Evolutionary conservation across 1,140 invertebrate species (phyloP), one percentile per base, ranked within the genome.

Genomic region (Dryas iulia): DNA sequence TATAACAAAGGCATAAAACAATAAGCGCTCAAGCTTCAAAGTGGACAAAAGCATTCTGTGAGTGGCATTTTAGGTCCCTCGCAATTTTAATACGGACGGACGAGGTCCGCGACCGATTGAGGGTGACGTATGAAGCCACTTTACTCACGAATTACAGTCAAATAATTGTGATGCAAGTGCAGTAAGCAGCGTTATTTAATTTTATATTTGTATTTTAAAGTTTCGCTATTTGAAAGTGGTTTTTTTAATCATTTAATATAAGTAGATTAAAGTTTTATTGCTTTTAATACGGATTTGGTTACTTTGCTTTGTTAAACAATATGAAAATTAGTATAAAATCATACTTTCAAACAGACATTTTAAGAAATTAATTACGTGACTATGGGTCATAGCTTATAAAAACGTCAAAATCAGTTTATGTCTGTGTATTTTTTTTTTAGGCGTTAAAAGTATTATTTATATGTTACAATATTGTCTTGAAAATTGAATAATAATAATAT

Each of bases 1-100:
- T 82, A 89, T 79, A 90, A 91, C 89, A 90, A 91, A 81, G 79
- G 87, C 81, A 83, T 86, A 84, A 91, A 89, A 91, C 89, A 91
- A 91, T 90, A 90, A 83, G 76, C 81, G 74, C 83, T 76, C 75
- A n/a, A n/a, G n/a, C n/a, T 83, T 88, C 79, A 80, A 82, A 90
- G 69, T 86, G 88, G 88, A 91, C 89, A 90, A 91, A 82, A 77
- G 86, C 77, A 75, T 76, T 79, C 83, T 89, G 84, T 77, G 78
- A 82, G 82, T 86, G 86, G 79, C 83, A 74, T 84, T 88, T 84
- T 69, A 67, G 79, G 74, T 67, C 81, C 83, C 83, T 82, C 72
- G 76, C 73, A 79, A 78, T 85, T 86, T 85, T 89, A 81, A 85
- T 83, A 73, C 65, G 78, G 77, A 66, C 35, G 66, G 56, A 59